Conservation (phyloP, 2,797 vertebrate species). For the Squalus acanthias region DNA sequence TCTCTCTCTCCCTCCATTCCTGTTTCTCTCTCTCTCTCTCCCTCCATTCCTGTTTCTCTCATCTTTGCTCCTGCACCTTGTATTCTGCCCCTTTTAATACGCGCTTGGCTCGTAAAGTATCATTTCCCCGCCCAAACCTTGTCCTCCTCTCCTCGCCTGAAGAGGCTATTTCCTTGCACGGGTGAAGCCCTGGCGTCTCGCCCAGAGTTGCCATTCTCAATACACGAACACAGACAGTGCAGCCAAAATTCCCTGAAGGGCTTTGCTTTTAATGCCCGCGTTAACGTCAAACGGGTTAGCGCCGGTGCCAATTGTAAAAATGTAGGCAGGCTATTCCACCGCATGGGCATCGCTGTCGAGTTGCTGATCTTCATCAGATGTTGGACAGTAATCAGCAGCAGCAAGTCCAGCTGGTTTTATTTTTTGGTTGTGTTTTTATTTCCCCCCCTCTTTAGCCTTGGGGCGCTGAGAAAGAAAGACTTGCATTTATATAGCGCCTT, state of each 20-base stretch:
- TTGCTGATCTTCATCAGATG: not conserved
- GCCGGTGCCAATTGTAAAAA: not conserved
- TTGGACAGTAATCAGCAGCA: not conserved
- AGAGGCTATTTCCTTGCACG: not conserved
- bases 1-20: not conserved
- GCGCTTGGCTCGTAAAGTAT: not conserved
- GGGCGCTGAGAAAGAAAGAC: not conserved
- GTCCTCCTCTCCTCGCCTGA: not conserved
- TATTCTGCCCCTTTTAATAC: not conserved
- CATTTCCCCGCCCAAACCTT: not conserved
- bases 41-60: not conserved
- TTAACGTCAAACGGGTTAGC: not conserved
- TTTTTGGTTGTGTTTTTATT: not conserved
- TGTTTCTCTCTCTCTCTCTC: too few species aligned
- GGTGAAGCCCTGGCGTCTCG: not conserved
- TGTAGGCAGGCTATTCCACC: not conserved
- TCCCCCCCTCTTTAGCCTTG: not conserved
- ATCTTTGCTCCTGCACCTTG: not conserved
- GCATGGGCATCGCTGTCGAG: not conserved
- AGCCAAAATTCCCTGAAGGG: not conserved
- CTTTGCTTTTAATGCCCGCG: not conserved
- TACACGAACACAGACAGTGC: too few species aligned
- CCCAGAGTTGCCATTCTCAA: not conserved
- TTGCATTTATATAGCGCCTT: too few species aligned
- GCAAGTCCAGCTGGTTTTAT: not conserved